Base-by-base conservation (phyloP, 2,113 vertebrate species). In the Lepidothrix coronata region DNA sequence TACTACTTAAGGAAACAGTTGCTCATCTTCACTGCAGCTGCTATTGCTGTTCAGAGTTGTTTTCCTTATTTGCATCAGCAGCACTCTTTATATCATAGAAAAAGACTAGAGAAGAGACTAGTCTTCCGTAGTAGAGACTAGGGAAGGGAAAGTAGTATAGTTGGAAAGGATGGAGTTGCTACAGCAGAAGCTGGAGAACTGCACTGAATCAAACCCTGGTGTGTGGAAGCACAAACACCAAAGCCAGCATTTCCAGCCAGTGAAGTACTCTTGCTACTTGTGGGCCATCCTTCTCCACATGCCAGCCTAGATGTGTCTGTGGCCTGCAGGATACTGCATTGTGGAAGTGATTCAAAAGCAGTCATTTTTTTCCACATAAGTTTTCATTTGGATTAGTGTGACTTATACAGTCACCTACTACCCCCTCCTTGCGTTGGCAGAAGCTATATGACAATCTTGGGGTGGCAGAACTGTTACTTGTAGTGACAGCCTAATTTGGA, bases 51-150 rank as follows among this genome's bases (percentile, higher is more conserved):
- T 86, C 14, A 22, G n/a, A 70, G 58, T 66, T 0, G 1, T 73
- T 93, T 82, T 59, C 74, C 51, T 83, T 68, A 17, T 51, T 80
- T 87, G 80, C 81, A 21, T 88, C 82, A 73, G 43, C 51, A 71
- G 12, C 31, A 14, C 37, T 88, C 16, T 39, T 31, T 18, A 66
- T 84, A 80, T 65, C 9, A 2, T 48, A 39, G 61, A 85, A 89
- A 57, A 22, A 59, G 59, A 22, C 23, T 71, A 46, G 44, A 20
- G 62, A 51, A 30, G 12, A 39, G 37, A 39, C 37, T 39, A 39
- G 37, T 39, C 37, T 39, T 39, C 37, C 37, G 9, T 39, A 39
- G 37, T 39, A 57, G 25, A 59, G 59, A 22, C 25, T 71, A 46
- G 44, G 22, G 62, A 51, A 30, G 12, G 16, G 24, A 39, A 75